Evolutionary conservation across 2,113 vertebrate genomes (phyloP), one percentile per base, ranked within the genome.

Genomic region (Circaetus gallicus): DNA sequence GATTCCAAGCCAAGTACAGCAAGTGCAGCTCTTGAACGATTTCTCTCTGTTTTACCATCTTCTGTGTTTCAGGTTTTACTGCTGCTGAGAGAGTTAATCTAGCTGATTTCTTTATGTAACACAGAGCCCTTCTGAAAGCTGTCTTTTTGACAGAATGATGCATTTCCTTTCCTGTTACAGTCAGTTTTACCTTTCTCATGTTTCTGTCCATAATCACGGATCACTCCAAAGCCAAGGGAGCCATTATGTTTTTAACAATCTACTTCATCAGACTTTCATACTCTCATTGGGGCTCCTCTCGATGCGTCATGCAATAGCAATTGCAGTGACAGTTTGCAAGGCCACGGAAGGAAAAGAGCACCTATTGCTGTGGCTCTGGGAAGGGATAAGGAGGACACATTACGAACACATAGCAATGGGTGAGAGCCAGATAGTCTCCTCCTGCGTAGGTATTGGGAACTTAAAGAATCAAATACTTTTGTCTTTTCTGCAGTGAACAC

Each of bases 271-370:
- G 52, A 17, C 26, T 59, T 61, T 32, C 25, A 10, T 42, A 7
- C 13, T 47, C 8, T 16, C 7, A 2, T 2, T 13, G n/a, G 11
- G 42, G 28, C 19, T 87, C 9, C 10, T 58, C 31, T 59, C 32
- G 5, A 1, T 1, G 2, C 6, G 14, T 22, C 7, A 17, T 1
- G 0, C 20, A 13, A 3, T 9, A 31, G 22, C 21, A 52, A 25
- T 26, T 13, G 22, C 5, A 61, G 40, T 1, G 14, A 21, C 55
- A 53, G 18, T 25, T 36, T 66, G 55, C 63, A 69, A 59, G 58
- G 47, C 28, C 40, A 22, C 20, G 13, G 24, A 7, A 58, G 31
- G 32, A 38, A 42, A 87, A 92, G 18, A 40, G 5, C 36, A 28
- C 4, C 19, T 26, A 7, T 8, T 1, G 2, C 28, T 16, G 1